Percentiles rank a stretch among this genome's conserved stretches.
Evolutionary conservation across 2,797 vertebrate genomes (phyloP).

Genomic region (Macropodus opercularis): DNA sequence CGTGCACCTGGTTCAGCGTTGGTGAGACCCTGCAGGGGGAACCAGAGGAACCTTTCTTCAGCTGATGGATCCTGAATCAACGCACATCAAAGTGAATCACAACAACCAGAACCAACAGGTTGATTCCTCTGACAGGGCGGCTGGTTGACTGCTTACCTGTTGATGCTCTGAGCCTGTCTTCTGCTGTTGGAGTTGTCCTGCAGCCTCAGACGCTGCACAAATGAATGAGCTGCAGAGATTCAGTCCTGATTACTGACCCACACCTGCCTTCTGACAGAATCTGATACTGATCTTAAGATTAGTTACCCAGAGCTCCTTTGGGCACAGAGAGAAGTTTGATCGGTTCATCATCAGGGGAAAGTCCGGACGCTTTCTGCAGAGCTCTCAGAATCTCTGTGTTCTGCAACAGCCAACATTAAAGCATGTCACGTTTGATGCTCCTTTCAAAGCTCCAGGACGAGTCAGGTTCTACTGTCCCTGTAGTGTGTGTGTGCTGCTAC

Average conservation of each 20-base stretch:
- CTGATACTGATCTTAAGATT: neutral
- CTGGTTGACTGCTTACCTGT: constrained; percentile 51
- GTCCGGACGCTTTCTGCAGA: constrained; percentile 79
- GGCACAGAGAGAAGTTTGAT: constrained; percentile 77
- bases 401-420: constrained; percentile 50
- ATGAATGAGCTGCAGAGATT: constrained; percentile 67
- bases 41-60: constrained; percentile 61
- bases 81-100: neutral
- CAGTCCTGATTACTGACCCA: neutral
- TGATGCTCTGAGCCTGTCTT: constrained; percentile 62
- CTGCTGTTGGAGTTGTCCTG: constrained; percentile 60
- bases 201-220: constrained; percentile 72
- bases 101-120: no score
- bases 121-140: neutral
- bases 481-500: neutral
- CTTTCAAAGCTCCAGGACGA: neutral
- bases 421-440: neutral
- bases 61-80: constrained; percentile 67
- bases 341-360: constrained; percentile 71
- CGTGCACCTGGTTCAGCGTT: constrained; percentile 53
- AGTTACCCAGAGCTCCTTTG: constrained; percentile 76
- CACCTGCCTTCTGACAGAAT: no score
- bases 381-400: constrained; percentile 80
- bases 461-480: neutral
- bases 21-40: constrained; percentile 54